Base-by-base conservation (phyloP, 2,888 invertebrate species). In the Drosophila borborema region DNA sequence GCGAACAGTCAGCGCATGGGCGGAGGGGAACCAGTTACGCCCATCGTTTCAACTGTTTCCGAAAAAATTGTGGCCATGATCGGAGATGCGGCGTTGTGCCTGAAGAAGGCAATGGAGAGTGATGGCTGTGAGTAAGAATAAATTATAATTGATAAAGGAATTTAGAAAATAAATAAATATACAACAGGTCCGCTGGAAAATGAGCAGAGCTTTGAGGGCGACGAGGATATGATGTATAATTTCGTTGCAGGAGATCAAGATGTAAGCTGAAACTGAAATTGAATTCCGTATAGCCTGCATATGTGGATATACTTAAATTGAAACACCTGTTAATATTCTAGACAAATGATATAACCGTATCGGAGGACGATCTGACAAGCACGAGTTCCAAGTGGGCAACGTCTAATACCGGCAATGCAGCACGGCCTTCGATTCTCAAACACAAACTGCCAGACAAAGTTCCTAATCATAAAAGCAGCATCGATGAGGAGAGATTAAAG, bases 61-160 rank as follows among this genome's bases (percentile, higher is more conserved):
- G 61, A 62, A n/a, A 62, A 56, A 41, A 62, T 62, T 43, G 61
- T 62, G 0, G 58, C 61, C 41, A 62, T 62, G 61, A 62, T 62
- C 34, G 61, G 58, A 0, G 61, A 62, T 20, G 61, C 61, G 16
- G 41, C 61, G 8, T 10, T 60, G 6, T 31, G 60, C 40, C 18
- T 60, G 12, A 40, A 55, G 36, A 31, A 43, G 3, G 1, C 36
- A 12, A 8, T 34, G 43, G 49, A 43, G 8, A 51, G n/a, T 12
- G 43, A 34, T 34, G 43, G 31, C 43, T 43, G 31, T 49, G 70
- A 51, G 38, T 31, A n/a, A 38, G 1, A 14, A 14, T 16, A 2
- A 16, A 16, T 16, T 16, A 16, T 16, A 3, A n/a, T 14, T 20
- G 8, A 14, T 3, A 53, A n/a, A 8, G 4, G 2, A 6, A 40